These are phyloP conservation scores for Pegoplata infirma DNA, from an alignment of 2,888 invertebrate species.

Conservation along the genomic window DNA sequence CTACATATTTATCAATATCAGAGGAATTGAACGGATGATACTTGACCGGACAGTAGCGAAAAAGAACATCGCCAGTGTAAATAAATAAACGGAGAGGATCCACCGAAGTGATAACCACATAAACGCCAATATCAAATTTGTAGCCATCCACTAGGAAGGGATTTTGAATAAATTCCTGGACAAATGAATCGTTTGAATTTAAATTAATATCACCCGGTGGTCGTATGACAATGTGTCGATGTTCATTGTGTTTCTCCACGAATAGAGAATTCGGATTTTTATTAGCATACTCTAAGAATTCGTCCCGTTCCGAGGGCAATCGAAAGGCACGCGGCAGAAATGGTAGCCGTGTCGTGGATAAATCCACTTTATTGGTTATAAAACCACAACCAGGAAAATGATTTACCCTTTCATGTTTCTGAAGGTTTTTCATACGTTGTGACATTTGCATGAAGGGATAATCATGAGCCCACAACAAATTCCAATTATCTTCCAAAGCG, in stretches of 20 bases:
- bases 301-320: conserved; percentile 86
- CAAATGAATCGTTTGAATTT: conserved; percentile 85
- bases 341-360: conserved; percentile 88
- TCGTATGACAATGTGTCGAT: conserved; percentile 90
- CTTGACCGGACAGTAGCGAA: conserved; percentile 92
- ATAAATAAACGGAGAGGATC: conserved; percentile 93
- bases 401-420: conserved; percentile 89
- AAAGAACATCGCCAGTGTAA: conserved; percentile 92
- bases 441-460: conserved; percentile 85
- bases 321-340: conserved; percentile 93
- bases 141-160: conserved; percentile 94
- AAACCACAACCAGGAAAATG: conserved; percentile 96
- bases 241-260: conserved; percentile 95
- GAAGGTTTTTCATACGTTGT: conserved; percentile 80
- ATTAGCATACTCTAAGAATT: conserved; percentile 84
- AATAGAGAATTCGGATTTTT: conserved; percentile 86
- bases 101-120: conserved; percentile 93
- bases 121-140: conserved; percentile 98
- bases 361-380: conserved; percentile 93
- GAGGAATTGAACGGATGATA: conserved; percentile 94
- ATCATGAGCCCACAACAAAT: conserved; percentile 95
- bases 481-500: conserved; percentile 84
- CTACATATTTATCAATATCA: conserved; percentile 92
- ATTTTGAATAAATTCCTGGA: conserved; percentile 93
- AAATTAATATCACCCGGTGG: conserved; percentile 85